Evolutionary conservation across 53 echinoderm and acorn worm genomes (phyloP), one percentile per base, ranked within the genome.

Genomic region (Astropecten irregularis): DNA sequence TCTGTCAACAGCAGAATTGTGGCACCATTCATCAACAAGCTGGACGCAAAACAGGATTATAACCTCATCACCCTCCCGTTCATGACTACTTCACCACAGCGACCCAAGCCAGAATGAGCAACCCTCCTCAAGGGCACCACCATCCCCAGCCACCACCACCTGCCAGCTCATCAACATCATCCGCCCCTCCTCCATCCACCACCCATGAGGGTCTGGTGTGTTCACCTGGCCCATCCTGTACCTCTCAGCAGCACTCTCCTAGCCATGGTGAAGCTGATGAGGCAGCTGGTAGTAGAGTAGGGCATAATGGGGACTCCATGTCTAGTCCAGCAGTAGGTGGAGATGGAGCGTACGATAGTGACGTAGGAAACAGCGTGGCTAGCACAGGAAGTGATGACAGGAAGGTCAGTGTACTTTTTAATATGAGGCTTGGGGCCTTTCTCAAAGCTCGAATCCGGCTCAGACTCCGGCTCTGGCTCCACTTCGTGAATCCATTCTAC

Each of bases 341-440:
- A 22, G 79, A 79, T 11, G 76, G 76, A 4, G 40, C 58, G 6
- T 79, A 79, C 56, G 79, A 79, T 62, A 79, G 79, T 48, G 79
- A 79, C 62, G 61, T 42, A 19, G 79, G 79, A 26, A 79, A 79
- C 79, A 46, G 79, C 42, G 62, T 79, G 38, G 61, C 79, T 2
- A 79, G 79, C 32, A 59, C 79, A 28, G 79, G 79, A 46, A 79
- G 79, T 40, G 79, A 79, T 1, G 79, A 79, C 39, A 62, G 63
- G 32, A 79, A 62, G 79, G 79, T 79, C 9, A 28, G 79, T 76
- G 65, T 38, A 65, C 65, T 65, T 65, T 65, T 30, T 9, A 31
- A 16, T 61, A 16, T 61, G 15, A 33, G 28, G 61, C 30, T 4
- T 2, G 53, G 38, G n/a, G n/a, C n/a, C n/a, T n/a, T n/a, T n/a